Evolutionary conservation across 2,888 invertebrate genomes (phyloP), one percentile per base, ranked within the genome.

Genomic region (Cetonia aurata): DNA sequence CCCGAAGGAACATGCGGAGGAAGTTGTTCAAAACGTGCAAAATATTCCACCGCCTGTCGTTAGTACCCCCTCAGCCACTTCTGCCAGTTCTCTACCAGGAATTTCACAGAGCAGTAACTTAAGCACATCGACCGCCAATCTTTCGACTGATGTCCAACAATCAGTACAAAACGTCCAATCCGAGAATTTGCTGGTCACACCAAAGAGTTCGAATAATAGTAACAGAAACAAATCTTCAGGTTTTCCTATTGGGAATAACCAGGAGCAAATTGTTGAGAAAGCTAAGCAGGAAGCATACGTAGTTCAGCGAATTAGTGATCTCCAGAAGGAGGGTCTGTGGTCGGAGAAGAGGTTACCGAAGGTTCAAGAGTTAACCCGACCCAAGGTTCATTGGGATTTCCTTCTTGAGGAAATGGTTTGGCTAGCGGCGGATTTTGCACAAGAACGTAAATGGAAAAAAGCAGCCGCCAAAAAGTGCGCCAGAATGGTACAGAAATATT

Each of bases 341-440:
- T 77, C 96, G 66, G 95, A 96, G 84, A 91, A 93, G 79, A 89
- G 97, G 70, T 87, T 98, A 83, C 97, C 97, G 67, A 96, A 96
- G 86, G 91, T 96, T 75, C 92, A 95, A 82, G 96, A 96, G 86
- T 96, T 96, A 77, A 90, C 92, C 72, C 88, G 98, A 74, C 88
- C 91, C 66, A 99, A 98, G 86, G 93, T 96, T 33, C 99, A 99
- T 85, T 99, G 99, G 98, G 99, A 99, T 85, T 99, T 97, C 85
- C 87, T 99, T 74, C 87, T 99, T 50, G 99, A 99, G 85, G 99
- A 99, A 86, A 98, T 98, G 96, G 93, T 94, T 46, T 99, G 99
- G 99, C 88, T 99, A 76, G 96, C 98, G 44, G 94, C 96, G 46
- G 99, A 99, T 86, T 99, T 99, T 86, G 95, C 95, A 33, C 96